phyloP scores from a whole-genome alignment of 1,140 invertebrate genomes.

The Geopemphigus sp. region DNA sequence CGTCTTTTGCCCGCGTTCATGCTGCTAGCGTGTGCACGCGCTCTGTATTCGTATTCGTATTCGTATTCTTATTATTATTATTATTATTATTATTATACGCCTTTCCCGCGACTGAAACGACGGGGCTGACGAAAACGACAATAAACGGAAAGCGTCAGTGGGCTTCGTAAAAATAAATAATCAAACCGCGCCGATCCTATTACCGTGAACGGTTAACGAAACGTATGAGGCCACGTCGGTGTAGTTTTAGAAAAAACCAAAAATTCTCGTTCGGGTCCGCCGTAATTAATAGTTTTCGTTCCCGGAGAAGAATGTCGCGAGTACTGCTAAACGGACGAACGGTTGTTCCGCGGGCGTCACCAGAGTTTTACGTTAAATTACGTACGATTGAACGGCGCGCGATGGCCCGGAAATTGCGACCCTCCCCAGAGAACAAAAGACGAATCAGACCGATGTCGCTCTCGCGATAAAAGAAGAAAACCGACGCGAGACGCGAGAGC shows the following conservation, averaged over 20 bases:
- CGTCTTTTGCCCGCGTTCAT: background rate
- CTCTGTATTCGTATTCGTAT: too few relatives aligned
- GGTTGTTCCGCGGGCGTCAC: background rate
- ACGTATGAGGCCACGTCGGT: background rate
- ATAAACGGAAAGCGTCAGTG: conserved; percentile 19
- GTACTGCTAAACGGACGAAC: conserved; percentile 7
- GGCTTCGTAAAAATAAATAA: conserved; percentile 37
- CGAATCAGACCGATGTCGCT: conserved; percentile 14
- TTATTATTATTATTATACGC: too few relatives aligned
- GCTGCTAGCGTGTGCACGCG: too few relatives aligned
- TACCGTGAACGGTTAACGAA: conserved; percentile 1
- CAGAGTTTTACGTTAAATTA: background rate
- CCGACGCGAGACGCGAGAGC: background rate
- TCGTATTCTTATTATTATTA: too few relatives aligned
- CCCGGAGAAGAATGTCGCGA: background rate
- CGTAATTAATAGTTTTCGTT: too few relatives aligned
- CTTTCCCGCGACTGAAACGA: background rate
- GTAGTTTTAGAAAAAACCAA: background rate
- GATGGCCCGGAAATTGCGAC: background rate
- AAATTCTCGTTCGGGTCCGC: too few relatives aligned
- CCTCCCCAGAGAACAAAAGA: background rate
- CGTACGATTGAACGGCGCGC: background rate
- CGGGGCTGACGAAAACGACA: background rate
- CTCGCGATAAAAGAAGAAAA: background rate
- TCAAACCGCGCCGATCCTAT: background rate